These are phyloP conservation scores for Daboia siamensis DNA, from an alignment of 2,113 vertebrate genomes.

Conservation along the genomic window DNA sequence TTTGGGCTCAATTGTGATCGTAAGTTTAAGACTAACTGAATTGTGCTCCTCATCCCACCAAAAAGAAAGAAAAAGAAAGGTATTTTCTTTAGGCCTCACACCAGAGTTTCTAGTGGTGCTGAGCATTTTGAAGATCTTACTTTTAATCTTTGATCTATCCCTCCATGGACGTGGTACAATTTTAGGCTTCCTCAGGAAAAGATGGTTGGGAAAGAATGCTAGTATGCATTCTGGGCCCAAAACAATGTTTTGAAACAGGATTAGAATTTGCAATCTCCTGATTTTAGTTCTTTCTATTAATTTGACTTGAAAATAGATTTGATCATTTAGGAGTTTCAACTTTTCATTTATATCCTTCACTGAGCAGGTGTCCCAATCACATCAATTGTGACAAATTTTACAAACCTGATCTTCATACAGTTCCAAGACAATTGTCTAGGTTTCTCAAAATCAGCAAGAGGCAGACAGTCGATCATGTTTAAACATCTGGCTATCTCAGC, in stretches of 20 bases:
- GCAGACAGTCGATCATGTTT: conserved; percentile 12
- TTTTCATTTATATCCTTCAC: conserved; percentile 25
- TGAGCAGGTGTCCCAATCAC: conserved; percentile 4
- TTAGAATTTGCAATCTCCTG: background rate
- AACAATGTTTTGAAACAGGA: background rate
- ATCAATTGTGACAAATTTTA: background rate
- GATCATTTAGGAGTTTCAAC: conserved; percentile 33
- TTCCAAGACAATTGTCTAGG: conserved; percentile 2
- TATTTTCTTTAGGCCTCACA: background rate
- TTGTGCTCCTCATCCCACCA: background rate
- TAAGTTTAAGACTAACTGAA: background rate
- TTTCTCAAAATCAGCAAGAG: conserved; percentile 31
- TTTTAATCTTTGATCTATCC: background rate
- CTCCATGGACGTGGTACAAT: background rate
- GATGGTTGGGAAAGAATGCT: background rate
- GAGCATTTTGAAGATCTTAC: background rate
- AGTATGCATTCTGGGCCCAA: background rate
- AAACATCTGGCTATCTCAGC: background rate
- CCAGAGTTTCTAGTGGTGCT: background rate
- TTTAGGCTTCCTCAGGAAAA: background rate
- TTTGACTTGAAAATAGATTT: background rate
- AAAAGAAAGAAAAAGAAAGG: background rate
- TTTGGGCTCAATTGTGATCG: background rate
- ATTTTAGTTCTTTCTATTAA: background rate
- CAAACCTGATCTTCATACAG: conserved; percentile 12